Evolutionary conservation across 2,797 vertebrate genomes (phyloP).

Genomic region (Lycodopsis pacificus): DNA sequence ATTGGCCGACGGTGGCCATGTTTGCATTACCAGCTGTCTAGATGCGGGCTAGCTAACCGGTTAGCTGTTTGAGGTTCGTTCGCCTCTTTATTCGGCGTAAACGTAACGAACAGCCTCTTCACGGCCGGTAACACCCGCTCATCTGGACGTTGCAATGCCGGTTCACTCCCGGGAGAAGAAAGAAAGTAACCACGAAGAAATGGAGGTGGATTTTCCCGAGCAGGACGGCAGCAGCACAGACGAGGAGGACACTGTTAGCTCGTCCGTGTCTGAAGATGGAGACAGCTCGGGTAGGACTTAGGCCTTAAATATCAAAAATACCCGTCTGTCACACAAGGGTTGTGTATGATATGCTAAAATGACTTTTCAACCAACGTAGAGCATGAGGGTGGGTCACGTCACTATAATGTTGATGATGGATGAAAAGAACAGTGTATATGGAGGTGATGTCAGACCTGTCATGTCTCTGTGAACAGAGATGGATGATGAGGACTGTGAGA

Average conservation of each 20-base stretch:
- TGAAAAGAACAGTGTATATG: neutral
- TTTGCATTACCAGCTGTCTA: conserved; percentile 70
- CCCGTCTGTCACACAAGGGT: too few species aligned
- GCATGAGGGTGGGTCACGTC: neutral
- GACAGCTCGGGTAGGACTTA: conserved; percentile 92
- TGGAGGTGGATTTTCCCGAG: conserved; percentile 97
- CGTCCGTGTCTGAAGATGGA: conserved; percentile 96
- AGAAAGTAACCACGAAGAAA: conserved; percentile 95
- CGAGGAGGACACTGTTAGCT: conserved; percentile 97
- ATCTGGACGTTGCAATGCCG: conserved; percentile 83
- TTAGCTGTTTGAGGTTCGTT: conserved; percentile 57
- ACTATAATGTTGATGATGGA: neutral
- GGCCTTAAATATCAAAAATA: conserved; percentile 45
- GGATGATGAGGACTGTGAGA: conserved; percentile 99
- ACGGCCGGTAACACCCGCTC: conserved; percentile 7
- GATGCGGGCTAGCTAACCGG: conserved; percentile 71
- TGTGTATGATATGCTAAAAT: too few species aligned
- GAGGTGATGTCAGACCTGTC: conserved; percentile 20
- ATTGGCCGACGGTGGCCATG: conserved; percentile 72
- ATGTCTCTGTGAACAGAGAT: conserved; percentile 87
- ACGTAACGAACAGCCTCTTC: neutral
- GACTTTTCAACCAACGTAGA: neutral
- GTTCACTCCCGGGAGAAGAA: conserved; percentile 96
- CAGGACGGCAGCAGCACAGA: conserved; percentile 96
- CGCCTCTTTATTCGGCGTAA: conserved; percentile 19